Percentiles rank a stretch among this genome's conserved stretches.
phyloP scores from a whole-genome alignment of 2,888 invertebrate genomes.

The Ellobium chinense region DNA sequence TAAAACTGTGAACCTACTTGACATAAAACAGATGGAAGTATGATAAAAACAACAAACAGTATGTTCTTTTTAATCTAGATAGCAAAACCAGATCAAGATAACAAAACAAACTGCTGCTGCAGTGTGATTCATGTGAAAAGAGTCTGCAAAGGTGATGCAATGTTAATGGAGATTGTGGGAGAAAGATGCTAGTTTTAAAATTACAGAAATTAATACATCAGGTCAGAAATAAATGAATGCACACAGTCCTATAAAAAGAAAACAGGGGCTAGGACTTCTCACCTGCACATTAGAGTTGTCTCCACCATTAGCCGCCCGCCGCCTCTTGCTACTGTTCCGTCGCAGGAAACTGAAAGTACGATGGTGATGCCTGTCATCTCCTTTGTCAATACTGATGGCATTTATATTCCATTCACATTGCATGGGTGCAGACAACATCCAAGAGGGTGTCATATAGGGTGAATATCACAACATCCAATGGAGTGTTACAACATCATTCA shows the following conservation, averaged over 20 bases:
- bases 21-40: too few relatives aligned
- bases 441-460: slow-evolving; percentile 7
- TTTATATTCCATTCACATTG: neutral
- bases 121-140: too few relatives aligned
- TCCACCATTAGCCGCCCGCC: slow-evolving; percentile 56
- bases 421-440: neutral
- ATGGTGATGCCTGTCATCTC: slow-evolving; percentile 62
- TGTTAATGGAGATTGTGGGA: neutral
- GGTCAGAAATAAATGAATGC: neutral
- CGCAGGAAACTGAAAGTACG: slow-evolving; percentile 78
- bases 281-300: slow-evolving; percentile 73
- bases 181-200: neutral
- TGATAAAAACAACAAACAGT: too few relatives aligned
- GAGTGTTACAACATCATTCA: slow-evolving; percentile 1
- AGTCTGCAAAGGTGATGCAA: neutral
- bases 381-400: slow-evolving; percentile 71
- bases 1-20: too few relatives aligned
- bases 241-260: neutral
- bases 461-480: neutral
- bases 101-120: too few relatives aligned
- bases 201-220: too few relatives aligned
- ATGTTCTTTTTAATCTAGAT: too few relatives aligned
- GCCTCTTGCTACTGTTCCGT: slow-evolving; percentile 75
- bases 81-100: too few relatives aligned
- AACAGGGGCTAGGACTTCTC: neutral